Percentiles rank a stretch among this genome's conserved stretches.
Evolutionary conservation across 2,797 vertebrate species (phyloP).

Genomic region (Setipinna tenuifilis): DNA sequence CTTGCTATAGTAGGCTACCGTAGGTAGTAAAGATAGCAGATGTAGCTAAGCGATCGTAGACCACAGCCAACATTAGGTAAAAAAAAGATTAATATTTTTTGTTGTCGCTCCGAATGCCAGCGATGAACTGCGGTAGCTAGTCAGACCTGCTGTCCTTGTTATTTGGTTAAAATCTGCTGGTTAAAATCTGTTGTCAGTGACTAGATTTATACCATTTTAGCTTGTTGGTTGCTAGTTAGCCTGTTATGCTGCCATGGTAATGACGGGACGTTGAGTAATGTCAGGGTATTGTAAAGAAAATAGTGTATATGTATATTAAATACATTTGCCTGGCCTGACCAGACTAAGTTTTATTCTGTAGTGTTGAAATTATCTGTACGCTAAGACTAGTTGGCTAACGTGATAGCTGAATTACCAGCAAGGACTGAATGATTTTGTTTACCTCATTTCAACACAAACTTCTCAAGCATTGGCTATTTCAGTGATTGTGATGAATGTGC

Average conservation of each 20-base stretch:
- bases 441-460: background rate
- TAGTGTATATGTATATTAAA: background rate
- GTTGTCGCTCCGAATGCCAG: background rate
- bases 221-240: constrained; percentile 15
- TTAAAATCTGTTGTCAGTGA: background rate
- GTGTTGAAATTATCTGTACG: background rate
- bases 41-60: background rate
- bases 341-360: background rate
- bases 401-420: background rate
- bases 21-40: background rate
- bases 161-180: background rate
- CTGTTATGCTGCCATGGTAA: background rate
- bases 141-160: background rate
- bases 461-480: too few relatives aligned
- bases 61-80: background rate
- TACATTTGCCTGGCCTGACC: background rate
- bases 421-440: background rate
- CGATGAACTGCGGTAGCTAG: background rate
- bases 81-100: background rate
- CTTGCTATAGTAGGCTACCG: background rate
- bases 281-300: background rate
- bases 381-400: background rate
- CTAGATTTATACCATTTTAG: background rate
- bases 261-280: background rate
- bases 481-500: background rate